Evolutionary conservation across 2,888 invertebrate genomes (phyloP), one percentile per base, ranked within the genome.

Genomic region (Eristalis tenax): DNA sequence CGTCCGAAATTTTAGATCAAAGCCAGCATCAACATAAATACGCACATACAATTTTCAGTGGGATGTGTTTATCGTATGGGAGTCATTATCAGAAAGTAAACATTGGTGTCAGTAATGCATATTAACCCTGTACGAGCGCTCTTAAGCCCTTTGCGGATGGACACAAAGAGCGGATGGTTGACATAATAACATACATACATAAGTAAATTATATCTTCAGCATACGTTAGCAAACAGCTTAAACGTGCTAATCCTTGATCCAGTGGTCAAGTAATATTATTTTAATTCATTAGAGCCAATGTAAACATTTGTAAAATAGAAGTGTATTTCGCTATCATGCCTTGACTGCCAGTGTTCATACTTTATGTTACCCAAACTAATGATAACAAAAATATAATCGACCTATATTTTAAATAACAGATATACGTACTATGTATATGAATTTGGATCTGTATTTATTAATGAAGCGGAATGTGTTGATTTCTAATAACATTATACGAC

Each of bases 1-100:
- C 75, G 76, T 56, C 66, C 64, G 43, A 83, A 83, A 76, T 76
- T 68, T 71, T 63, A 76, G 79, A 83, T 83, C 87, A 79, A 83
- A 59, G 65, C 38, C 23, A 61, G 57, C 63, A 56, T 81, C 68
- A 81, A 69, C 80, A 66, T 64, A 65, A 82, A 70, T 64, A 70
- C 70, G 35, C 65, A 26, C 64, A 83, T 57, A 71, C 75, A 79
- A 61, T 68, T 79, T 87, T 73, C 50, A 40, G 71, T n/a, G 40
- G 76, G 71, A 76, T 83, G 71, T 69, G 66, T 38, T 69, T 50
- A 77, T 83, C 68, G 74, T 66, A 70, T 23, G 28, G 13, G 13
- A 70, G 73, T 69, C 69, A 70, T 79, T 78, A 69, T 73, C 68
- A 43, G 32, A 74, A 70, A 69, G 43, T 75, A 78, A 65, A 59